These are phyloP conservation scores for Oscheius sp. DNA, from an alignment of 1,140 invertebrate genomes.

Conservation along the genomic window DNA sequence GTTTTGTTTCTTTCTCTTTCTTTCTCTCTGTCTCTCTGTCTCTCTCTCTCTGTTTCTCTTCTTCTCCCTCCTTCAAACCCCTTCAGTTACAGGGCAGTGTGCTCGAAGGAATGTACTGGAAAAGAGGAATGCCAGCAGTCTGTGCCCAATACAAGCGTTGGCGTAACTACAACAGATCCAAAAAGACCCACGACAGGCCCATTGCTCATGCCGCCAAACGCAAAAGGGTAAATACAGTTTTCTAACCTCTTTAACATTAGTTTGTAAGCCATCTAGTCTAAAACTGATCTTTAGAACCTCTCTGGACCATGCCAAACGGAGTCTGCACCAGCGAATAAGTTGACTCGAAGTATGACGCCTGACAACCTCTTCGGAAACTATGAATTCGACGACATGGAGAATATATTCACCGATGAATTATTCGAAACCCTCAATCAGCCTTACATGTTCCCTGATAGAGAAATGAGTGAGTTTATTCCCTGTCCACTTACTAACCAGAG, in stretches of 20 bases:
- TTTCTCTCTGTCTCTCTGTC: too few species aligned
- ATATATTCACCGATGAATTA: conserved; percentile 60
- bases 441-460: conserved; percentile 91
- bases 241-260: too few species aligned
- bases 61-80: not conserved
- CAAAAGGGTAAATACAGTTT: conserved; percentile 44
- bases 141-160: conserved; percentile 99
- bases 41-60: too few species aligned
- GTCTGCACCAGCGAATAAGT: not conserved
- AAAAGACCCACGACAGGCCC: conserved; percentile 30
- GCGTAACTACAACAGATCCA: conserved; percentile 66
- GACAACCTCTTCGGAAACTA: conserved; percentile 43
- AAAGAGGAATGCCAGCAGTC: conserved; percentile 88
- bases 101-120: conserved; percentile 98
- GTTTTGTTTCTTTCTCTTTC: not conserved
- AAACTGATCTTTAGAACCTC: not conserved
- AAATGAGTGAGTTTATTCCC: conserved; percentile 74
- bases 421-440: conserved; percentile 74
- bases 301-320: not conserved
- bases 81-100: conserved; percentile 34
- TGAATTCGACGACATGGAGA: conserved; percentile 52
- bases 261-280: not conserved
- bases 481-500: too few species aligned
- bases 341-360: conserved; percentile 29
- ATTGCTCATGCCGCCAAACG: conserved; percentile 36